phyloP scores from a whole-genome alignment of 1,140 invertebrate species.

The Magallana ariakensis region DNA sequence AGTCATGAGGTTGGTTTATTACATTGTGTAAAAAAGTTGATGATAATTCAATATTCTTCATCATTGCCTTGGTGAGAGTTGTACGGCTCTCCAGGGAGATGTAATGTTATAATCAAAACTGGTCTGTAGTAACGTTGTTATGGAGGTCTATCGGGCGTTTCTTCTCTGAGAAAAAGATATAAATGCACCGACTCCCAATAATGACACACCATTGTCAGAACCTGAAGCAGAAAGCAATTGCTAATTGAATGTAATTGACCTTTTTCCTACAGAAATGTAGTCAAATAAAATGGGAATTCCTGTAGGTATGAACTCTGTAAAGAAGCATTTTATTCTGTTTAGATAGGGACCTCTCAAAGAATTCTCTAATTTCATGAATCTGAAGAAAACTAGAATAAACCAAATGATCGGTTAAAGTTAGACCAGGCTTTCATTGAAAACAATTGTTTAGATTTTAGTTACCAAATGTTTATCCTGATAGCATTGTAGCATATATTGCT shows the following conservation, averaged over 20 bases:
- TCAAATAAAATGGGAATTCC: no score
- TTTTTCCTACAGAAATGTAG: neutral
- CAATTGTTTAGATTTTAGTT: neutral
- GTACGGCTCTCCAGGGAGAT: neutral
- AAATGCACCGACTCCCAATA: neutral
- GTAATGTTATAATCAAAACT: neutral
- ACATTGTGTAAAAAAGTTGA: neutral
- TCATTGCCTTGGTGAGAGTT: conserved; percentile 10
- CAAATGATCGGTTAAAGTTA: neutral
- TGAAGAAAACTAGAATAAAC: neutral
- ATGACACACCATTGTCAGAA: conserved; percentile 2
- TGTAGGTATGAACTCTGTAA: neutral
- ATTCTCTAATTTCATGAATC: neutral
- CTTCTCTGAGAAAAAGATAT: neutral
- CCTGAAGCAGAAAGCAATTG: neutral
- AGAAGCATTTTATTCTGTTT: neutral
- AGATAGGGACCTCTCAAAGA: neutral
- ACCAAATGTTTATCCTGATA: no score
- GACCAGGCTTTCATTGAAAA: neutral
- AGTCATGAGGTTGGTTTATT: neutral
- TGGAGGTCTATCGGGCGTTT: neutral
- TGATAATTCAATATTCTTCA: conserved; percentile 14
- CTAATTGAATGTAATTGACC: neutral
- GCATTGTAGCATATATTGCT: no score
- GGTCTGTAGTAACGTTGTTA: neutral